phyloP scores from a whole-genome alignment of 2,113 vertebrate species.

The Lagopus muta region DNA sequence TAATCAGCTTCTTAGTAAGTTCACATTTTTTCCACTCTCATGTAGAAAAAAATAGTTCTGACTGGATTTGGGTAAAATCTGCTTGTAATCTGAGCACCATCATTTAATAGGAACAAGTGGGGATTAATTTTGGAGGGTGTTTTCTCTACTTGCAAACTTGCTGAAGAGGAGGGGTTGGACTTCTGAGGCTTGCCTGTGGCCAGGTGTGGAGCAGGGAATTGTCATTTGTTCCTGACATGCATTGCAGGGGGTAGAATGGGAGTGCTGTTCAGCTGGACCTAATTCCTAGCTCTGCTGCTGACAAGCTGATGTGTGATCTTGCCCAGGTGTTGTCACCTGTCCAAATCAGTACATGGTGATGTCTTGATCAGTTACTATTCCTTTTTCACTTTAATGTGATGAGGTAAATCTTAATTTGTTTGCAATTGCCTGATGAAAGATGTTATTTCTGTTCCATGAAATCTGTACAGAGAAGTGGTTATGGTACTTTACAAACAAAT shows the following conservation, averaged over 20 bases:
- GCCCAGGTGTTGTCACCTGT: background rate
- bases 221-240: background rate
- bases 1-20: slow-evolving; percentile 90
- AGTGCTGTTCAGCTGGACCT: background rate
- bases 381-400: background rate
- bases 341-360: background rate
- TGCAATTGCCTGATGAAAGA: background rate
- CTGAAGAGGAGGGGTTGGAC: background rate
- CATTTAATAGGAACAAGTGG: background rate
- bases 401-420: background rate
- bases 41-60: slow-evolving; percentile 12
- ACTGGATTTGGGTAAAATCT: background rate
- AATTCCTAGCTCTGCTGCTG: background rate
- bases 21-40: slow-evolving; percentile 25
- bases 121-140: background rate
- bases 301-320: rapidly evolving
- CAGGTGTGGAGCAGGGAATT: background rate
- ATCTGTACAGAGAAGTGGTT: background rate
- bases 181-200: rapidly evolving
- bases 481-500: background rate
- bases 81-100: background rate
- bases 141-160: background rate
- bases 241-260: rapidly evolving
- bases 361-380: background rate
- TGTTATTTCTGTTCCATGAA: background rate